Evolutionary conservation across 2,888 invertebrate genomes (phyloP), one percentile per base, ranked within the genome.

Genomic region (Euspilapteryx auroguttella): DNA sequence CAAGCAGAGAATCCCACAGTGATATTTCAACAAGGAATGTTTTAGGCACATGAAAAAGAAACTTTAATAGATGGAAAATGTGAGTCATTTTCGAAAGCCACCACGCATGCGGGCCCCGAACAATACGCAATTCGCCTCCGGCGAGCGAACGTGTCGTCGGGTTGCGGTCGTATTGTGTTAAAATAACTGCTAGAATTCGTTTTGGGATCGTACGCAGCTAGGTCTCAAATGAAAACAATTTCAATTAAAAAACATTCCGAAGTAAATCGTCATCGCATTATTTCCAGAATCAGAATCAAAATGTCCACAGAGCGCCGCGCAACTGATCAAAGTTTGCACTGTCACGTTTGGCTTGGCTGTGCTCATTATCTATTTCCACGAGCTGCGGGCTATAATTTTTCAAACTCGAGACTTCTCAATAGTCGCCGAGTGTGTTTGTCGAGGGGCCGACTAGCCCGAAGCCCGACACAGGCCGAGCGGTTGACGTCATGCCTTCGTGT

Each of bases 151-250:
- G 59, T 55, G 65, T 68, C 64, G 62, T 65, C 64, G 65, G 51
- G 68, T 75, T 73, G 73, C 71, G 73, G 73, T 71, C 66, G 61
- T 66, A 71, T 71, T 73, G 73, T 75, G 68, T 65, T 69, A 55
- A 61, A 64, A 62, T 71, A 68, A 68, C 64, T 63, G 65, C 57
- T 57, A 51, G 59, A 54, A 57, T 57, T 48, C 48, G 49, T 11
- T 58, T 59, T 63, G 59, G 58, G 58, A 61, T 53, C 54, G 48
- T n/a, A n/a, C n/a, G n/a, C n/a, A n/a, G n/a, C n/a, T n/a, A n/a
- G n/a, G n/a, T n/a, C n/a, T n/a, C n/a, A n/a, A n/a, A n/a, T n/a
- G n/a, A n/a, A n/a, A n/a, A n/a, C n/a, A n/a, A n/a, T n/a, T n/a
- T n/a, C n/a, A n/a, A n/a, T n/a, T n/a, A n/a, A n/a, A n/a, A n/a